Evolutionary conservation across 2,113 vertebrate species (phyloP).

Genomic region (Periophthalmodon schlosseri): DNA sequence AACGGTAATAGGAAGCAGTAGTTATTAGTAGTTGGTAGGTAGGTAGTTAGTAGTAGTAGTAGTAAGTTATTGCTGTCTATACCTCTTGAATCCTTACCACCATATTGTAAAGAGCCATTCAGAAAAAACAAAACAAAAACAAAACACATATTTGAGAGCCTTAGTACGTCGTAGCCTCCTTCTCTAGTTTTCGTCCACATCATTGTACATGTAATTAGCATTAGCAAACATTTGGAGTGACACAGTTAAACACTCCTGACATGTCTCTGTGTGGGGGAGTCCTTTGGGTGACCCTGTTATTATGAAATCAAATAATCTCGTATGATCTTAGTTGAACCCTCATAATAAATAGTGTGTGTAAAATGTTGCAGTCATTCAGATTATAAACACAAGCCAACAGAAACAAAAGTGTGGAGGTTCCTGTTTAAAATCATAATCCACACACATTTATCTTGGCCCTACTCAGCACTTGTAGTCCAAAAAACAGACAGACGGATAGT

Average conservation of each 20-base stretch:
- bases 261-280: background rate
- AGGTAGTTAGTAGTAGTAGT: no score
- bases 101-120: no score
- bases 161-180: no score
- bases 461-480: background rate
- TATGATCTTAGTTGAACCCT: background rate
- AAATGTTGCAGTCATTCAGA: background rate
- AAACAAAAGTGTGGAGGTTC: constrained; percentile 15
- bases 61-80: no score
- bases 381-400: constrained; percentile 24
- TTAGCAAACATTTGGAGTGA: background rate
- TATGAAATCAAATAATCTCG: background rate
- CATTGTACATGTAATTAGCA: background rate
- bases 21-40: no score
- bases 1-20: no score
- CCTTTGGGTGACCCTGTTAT: background rate
- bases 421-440: constrained; percentile 14
- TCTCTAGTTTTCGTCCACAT: background rate
- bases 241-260: no score
- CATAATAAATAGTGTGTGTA: background rate
- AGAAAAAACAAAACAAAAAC: no score
- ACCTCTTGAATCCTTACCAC: no score
- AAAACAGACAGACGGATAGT: background rate
- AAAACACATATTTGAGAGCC: no score
- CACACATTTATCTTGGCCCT: background rate